Evolutionary conservation across 2,888 invertebrate genomes (phyloP), one percentile per base, ranked within the genome.

Genomic region (Scaptomyza caliginosa): DNA sequence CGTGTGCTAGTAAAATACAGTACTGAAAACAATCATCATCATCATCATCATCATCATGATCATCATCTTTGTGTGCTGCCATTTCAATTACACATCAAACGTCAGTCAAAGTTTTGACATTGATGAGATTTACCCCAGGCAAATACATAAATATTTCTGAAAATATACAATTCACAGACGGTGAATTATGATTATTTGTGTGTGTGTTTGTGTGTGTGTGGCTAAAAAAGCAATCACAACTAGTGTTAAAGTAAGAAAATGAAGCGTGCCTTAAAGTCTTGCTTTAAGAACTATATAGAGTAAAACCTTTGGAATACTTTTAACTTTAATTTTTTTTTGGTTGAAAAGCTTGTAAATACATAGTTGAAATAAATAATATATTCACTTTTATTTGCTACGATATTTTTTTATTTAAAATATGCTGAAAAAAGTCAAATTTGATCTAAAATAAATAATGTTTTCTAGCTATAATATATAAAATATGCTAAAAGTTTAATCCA

Each of bases 11-110:
- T 39, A 43, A 39, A 13, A n/a, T 19, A 43, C 77, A 82, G 80
- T 65, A 54, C 16, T 8, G 49, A 59, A 68, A 75, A 65, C 67
- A 63, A 63, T 77, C 16, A 28, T 17, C 13, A 32, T 16, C 7
- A 32, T 32, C 32, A 16, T 13, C 7, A 13, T 32, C 7, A 13
- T 8, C 8, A 8, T 7, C 13, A 32, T n/a, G 5, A 10, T 11
- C 1, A 7, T 11, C 30, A 30, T 30, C 30, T 13, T 30, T 0
- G 8, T 1, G 75, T 63, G 58, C 16, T 55, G 68, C 68, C 68
- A 57, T 84, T 79, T 74, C 82, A 84, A 84, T 81, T 77, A 81
- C 75, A 79, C 81, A 84, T 81, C 85, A 74, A 81, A 79, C 78
- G 85, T 84, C 79, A 67, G 74, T 81, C 79, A 71, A 50, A 58